phyloP scores from a whole-genome alignment of 1,140 invertebrate genomes.

The Bactericera cockerelli region DNA sequence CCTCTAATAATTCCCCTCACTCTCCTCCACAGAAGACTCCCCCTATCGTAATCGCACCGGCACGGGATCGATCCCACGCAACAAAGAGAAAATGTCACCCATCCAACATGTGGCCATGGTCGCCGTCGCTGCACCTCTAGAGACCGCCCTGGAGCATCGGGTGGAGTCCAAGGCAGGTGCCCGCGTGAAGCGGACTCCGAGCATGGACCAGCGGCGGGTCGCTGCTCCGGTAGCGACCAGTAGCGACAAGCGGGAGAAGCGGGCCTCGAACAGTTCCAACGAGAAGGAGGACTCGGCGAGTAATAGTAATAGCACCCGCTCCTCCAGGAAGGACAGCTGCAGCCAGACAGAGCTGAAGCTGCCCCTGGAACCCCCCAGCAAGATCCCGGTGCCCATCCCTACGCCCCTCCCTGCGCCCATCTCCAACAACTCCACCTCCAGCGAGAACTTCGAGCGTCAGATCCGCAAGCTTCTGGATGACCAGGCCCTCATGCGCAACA shows the following conservation, averaged over 20 bases:
- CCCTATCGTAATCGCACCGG: slow-evolving; percentile 1
- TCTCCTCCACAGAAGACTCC: not conserved
- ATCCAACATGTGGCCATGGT: not conserved
- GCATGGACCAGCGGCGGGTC: slow-evolving; percentile 9
- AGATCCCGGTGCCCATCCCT: slow-evolving; percentile 9
- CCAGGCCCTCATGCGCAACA: slow-evolving; percentile 42
- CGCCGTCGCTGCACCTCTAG: not conserved
- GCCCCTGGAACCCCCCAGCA: too few species aligned
- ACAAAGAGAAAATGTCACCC: not conserved
- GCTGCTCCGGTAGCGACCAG: too few species aligned
- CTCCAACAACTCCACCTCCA: slow-evolving; percentile 6
- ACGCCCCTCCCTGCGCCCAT: not conserved
- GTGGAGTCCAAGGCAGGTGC: not conserved
- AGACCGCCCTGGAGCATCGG: slow-evolving; percentile 17
- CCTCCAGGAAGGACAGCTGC: slow-evolving; percentile 39
- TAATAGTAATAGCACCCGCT: slow-evolving; percentile 24
- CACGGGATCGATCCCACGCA: not conserved
- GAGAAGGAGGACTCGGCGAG: slow-evolving; percentile 17
- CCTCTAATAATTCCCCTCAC: too few species aligned
- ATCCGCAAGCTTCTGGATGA: slow-evolving; percentile 56
- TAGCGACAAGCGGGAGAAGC: not conserved
- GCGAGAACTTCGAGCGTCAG: slow-evolving; percentile 26
- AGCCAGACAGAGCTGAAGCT: slow-evolving; percentile 46
- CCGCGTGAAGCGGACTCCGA: slow-evolving; percentile 11
- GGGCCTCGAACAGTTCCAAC: slow-evolving; percentile 11